A percentile compares a stretch with the other conserved stretches of the same genome.
Conservation (phyloP, 2,888 invertebrate genomes). For the Ectobius pallidus region DNA sequence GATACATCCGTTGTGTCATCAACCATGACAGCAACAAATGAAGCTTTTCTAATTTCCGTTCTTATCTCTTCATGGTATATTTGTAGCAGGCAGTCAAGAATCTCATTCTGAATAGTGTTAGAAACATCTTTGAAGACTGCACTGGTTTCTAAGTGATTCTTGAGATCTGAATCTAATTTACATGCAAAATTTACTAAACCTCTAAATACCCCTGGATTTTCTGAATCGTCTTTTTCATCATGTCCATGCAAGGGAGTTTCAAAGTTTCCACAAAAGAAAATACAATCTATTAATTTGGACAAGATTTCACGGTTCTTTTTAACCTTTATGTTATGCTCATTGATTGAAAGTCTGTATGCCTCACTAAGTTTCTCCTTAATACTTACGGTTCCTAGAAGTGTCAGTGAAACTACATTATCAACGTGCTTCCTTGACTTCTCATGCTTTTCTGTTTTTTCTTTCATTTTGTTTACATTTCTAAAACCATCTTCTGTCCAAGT, state of each 20-base stretch:
- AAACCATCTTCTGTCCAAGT: background rate
- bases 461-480: background rate
- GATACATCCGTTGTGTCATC: background rate
- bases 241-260: background rate
- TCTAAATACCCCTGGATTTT: background rate
- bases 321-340: background rate
- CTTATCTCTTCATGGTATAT: background rate
- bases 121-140: background rate
- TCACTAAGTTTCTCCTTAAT: no score
- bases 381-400: background rate
- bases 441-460: background rate
- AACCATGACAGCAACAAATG: background rate
- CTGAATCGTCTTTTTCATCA: background rate
- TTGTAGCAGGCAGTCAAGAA: background rate
- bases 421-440: background rate
- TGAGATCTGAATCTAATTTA: background rate
- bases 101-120: background rate
- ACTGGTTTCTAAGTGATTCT: background rate
- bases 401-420: background rate
- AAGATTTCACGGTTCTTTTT: background rate
- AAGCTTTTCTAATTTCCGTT: background rate
- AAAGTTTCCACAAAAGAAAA: background rate
- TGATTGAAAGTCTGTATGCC: background rate
- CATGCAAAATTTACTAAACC: background rate
- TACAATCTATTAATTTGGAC: background rate